Base-by-base conservation (phyloP, 2,888 invertebrate genomes). In the Silvanus unidentatus region DNA sequence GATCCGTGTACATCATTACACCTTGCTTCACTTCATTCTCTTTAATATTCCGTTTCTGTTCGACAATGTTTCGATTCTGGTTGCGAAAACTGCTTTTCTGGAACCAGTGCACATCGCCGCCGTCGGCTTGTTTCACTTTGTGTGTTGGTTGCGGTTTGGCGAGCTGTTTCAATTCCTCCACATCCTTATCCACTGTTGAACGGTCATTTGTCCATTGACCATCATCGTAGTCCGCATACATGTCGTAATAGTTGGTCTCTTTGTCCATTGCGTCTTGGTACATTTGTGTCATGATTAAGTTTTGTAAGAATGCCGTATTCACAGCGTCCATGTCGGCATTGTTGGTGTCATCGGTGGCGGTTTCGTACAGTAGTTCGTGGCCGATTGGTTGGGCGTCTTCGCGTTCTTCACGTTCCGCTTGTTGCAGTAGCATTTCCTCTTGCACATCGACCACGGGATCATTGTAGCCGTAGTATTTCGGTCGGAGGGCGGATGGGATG, bases 351-450 rank as follows among this genome's bases (percentile, higher is more conserved):
- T 52, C 55, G 9, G 41, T 37, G 49, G 79, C 79, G 51, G 75
- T 77, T 63, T 81, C 81, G 53, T 77, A 82, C 74, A 80, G 79
- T 11, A 79, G 79, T 63, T 82, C 82, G 59, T 82, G 81, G n/a
- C 81, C 81, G 16, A 81, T 78, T 1, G 81, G 81, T 28, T 81
- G 71, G 10, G 79, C 73, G 32, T 79, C 76, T 46, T 72, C 73
- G 9, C 73, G 59, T 47, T 73, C 68, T 59, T 81, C 75, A 40
- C 80, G 71, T 60, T 81, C 80, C 51, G 79, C 78, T 60, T 82
- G 81, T 43, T 77, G 76, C n/a, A n/a, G n/a, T 30, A 79, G 70
- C 29, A 80, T 75, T 50, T 77, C 78, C 49, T 81, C 82, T 52
- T 81, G 77, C 9, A 76, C 68, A 52, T 77, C 76, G 47, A 77